These are phyloP conservation scores for Aproaerema taeniolella DNA, from an alignment of 2,888 invertebrate species.

Conservation along the genomic window DNA sequence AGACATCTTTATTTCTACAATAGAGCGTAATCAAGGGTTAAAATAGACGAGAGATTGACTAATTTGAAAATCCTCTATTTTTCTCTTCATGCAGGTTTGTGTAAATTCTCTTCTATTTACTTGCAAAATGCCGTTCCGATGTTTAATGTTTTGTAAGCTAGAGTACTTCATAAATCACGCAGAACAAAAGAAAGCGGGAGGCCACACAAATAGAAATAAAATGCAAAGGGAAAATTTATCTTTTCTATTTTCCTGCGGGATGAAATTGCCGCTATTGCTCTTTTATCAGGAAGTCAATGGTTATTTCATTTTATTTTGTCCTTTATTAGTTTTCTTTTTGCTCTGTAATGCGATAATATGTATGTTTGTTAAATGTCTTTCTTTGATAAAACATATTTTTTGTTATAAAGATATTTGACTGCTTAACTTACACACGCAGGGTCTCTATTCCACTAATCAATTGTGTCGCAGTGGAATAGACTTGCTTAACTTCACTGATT, in stretches of 20 bases:
- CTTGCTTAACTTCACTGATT: no score
- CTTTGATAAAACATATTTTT: no score
- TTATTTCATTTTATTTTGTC: conserved; percentile 28
- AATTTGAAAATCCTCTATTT: no score
- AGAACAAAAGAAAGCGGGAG: conserved; percentile 42
- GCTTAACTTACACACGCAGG: no score
- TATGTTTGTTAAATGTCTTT: no score
- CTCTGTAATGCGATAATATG: conserved; percentile 18
- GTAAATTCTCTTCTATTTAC: conserved; percentile 41
- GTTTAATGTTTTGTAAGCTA: conserved; percentile 51
- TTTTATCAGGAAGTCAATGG: conserved; percentile 36
- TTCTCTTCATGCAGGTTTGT: no score
- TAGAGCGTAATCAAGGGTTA: no score
- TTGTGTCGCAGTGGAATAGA: no score
- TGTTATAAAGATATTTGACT: no score
- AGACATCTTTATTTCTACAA: no score
- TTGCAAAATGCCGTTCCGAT: conserved; percentile 32
- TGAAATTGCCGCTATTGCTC: conserved; percentile 32
- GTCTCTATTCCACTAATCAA: no score
- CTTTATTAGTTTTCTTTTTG: conserved; percentile 25
- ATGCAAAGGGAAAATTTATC: conserved; percentile 40
- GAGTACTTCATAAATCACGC: conserved; percentile 52
- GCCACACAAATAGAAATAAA: conserved; percentile 35
- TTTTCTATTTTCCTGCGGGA: conserved; percentile 31
- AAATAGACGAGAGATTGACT: no score